These are phyloP conservation scores for Cliona cf. orientalis DNA, from an alignment of 37 sponge, comb jelly and placozoan genomes.

Conservation along the genomic window DNA sequence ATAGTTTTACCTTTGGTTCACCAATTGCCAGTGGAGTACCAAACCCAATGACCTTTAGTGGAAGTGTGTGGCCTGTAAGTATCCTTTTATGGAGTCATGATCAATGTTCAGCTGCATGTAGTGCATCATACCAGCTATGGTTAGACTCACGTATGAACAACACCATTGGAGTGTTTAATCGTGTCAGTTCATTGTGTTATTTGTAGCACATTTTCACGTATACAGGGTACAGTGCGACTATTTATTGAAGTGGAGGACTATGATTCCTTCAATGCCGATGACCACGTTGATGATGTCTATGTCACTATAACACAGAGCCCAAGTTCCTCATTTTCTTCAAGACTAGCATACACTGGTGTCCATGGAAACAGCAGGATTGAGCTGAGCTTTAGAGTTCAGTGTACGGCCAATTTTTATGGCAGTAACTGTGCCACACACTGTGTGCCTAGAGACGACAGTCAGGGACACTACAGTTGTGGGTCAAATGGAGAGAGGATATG, in stretches of 20 bases:
- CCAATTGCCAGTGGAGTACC: constrained; percentile 22
- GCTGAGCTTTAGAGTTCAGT: constrained; percentile 15
- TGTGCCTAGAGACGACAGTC: not conserved
- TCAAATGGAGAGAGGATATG: constrained; percentile 17
- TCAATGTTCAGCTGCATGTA: too few species aligned
- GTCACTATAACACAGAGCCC: not conserved
- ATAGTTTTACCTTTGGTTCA: constrained; percentile 8
- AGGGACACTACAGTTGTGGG: constrained; percentile 40
- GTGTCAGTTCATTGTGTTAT: too few species aligned
- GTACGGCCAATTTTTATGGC: constrained; percentile 21
- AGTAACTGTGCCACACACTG: constrained; percentile 27
- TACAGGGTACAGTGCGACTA: constrained; percentile 5
- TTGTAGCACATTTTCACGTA: too few species aligned
- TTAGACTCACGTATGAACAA: too few species aligned
- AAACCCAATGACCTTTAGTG: constrained; percentile 30
- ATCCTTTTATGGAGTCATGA: too few species aligned
- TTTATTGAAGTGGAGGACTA: constrained; percentile 1
- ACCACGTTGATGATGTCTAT: constrained; percentile 24
- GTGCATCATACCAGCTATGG: too few species aligned
- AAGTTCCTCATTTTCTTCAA: not conserved
- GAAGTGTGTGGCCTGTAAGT: constrained; percentile 25
- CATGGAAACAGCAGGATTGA: constrained; percentile 7
- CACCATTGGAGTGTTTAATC: too few species aligned
- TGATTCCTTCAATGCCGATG: constrained; percentile 1
- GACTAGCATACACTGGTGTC: not conserved